These are phyloP conservation scores for Venustaconcha ellipsiformis DNA, from an alignment of 1,140 invertebrate genomes.

Conservation along the genomic window DNA sequence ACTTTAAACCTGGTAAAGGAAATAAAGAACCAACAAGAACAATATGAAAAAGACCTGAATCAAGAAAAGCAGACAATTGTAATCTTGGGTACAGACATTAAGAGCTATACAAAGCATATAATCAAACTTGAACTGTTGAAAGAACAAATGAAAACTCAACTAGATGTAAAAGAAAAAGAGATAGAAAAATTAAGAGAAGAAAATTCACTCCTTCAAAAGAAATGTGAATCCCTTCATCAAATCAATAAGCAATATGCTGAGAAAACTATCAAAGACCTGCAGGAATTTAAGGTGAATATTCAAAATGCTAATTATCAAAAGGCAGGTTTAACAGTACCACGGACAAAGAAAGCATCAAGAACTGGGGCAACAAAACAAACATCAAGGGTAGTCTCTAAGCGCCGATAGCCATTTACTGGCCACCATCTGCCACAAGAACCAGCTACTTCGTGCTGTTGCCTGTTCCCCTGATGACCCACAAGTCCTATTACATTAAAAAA, in stretches of 20 bases:
- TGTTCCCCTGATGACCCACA: no score
- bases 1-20: constrained; percentile 43
- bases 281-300: constrained; percentile 8
- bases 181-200: constrained; percentile 35
- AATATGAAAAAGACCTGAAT: constrained; percentile 30
- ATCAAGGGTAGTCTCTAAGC: no score
- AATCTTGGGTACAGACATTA: constrained; percentile 43
- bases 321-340: no score
- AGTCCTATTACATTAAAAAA: no score
- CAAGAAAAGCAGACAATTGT: constrained; percentile 39
- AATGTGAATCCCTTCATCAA: constrained; percentile 36
- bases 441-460: no score
- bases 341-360: no score
- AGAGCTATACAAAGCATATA: constrained; percentile 45
- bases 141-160: constrained; percentile 26
- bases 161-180: constrained; percentile 40
- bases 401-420: no score
- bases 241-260: constrained; percentile 35
- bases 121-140: constrained; percentile 39
- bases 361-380: no score
- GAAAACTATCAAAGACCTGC: constrained; percentile 38
- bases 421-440: no score
- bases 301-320: neutral
- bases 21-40: constrained; percentile 4
- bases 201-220: constrained; percentile 29